Evolutionary conservation across 2,888 invertebrate genomes (phyloP).

Genomic region (Nezara viridula): DNA sequence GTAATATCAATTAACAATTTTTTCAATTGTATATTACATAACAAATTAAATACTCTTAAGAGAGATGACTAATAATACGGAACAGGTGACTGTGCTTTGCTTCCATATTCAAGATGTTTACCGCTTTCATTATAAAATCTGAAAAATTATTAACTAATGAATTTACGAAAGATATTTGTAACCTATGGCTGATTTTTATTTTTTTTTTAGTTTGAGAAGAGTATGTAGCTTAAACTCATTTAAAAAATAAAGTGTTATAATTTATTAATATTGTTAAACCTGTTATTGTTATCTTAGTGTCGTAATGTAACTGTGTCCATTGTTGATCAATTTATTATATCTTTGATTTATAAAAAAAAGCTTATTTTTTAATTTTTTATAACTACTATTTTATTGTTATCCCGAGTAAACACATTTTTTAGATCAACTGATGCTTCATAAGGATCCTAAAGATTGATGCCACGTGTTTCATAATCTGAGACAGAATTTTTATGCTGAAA

Average conservation of each 20-base stretch:
- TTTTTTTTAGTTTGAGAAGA: conserved; percentile 21
- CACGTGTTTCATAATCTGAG: neutral
- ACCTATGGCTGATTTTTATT: conserved; percentile 46
- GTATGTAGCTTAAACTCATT: conserved; percentile 27
- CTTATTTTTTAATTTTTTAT: conserved; percentile 33
- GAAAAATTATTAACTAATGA: conserved; percentile 50
- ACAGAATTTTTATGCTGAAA: neutral
- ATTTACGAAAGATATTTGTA: conserved; percentile 33
- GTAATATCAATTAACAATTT: conserved; percentile 14
- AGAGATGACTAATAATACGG: conserved; percentile 10
- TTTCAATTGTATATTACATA: neutral
- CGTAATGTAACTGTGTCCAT: conserved; percentile 63
- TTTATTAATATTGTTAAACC: conserved; percentile 60
- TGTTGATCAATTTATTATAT: conserved; percentile 62
- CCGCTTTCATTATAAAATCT: conserved; percentile 25
- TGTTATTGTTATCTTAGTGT: conserved; percentile 63
- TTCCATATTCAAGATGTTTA: conserved; percentile 39
- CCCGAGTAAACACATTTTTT: neutral
- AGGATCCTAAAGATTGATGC: too few relatives aligned
- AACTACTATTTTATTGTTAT: conserved; percentile 3
- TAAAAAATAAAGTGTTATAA: conserved; percentile 53
- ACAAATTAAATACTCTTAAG: conserved; percentile 1
- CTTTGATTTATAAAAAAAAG: conserved; percentile 57
- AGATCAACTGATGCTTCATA: neutral
- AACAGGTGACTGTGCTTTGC: conserved; percentile 23